These are phyloP conservation scores for Chaetodon trifasciatus DNA, from an alignment of 2,797 vertebrate species.

Conservation along the genomic window DNA sequence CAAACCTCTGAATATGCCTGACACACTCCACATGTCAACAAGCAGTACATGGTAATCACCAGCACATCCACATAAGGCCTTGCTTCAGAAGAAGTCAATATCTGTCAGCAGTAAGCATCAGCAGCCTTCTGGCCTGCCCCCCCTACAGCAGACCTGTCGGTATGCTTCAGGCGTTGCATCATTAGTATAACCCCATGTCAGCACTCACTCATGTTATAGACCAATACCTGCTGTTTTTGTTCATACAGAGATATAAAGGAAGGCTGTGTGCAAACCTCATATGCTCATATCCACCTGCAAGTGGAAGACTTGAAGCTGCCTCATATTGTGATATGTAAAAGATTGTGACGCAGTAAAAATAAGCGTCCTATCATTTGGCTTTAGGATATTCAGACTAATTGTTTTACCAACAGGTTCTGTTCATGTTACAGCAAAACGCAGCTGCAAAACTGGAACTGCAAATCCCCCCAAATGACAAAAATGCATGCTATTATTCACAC, in stretches of 20 bases:
- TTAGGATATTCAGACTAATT: background rate
- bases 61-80: slow-evolving; percentile 65
- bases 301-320: slow-evolving; percentile 2
- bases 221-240: slow-evolving; percentile 45
- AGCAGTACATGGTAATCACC: slow-evolving; percentile 73
- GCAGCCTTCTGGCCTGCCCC: slow-evolving; percentile 60
- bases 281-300: slow-evolving; percentile 23
- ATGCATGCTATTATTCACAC: background rate
- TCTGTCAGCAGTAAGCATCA: slow-evolving; percentile 78
- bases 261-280: slow-evolving; percentile 25
- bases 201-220: slow-evolving; percentile 55
- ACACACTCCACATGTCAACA: slow-evolving; percentile 66
- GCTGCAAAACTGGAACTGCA: background rate
- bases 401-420: background rate
- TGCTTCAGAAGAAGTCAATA: slow-evolving; percentile 78
- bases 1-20: slow-evolving; percentile 48
- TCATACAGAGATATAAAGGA: slow-evolving; percentile 41
- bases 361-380: too few relatives aligned
- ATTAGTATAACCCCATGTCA: slow-evolving; percentile 78
- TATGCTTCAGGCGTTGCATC: slow-evolving; percentile 77
- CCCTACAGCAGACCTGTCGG: slow-evolving; percentile 75
- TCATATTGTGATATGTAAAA: slow-evolving; percentile 16
- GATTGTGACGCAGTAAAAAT: background rate
- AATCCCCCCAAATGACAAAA: background rate
- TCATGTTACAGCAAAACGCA: background rate